These are phyloP conservation scores for Setipinna tenuifilis DNA, from an alignment of 2,797 vertebrate genomes.

Conservation along the genomic window DNA sequence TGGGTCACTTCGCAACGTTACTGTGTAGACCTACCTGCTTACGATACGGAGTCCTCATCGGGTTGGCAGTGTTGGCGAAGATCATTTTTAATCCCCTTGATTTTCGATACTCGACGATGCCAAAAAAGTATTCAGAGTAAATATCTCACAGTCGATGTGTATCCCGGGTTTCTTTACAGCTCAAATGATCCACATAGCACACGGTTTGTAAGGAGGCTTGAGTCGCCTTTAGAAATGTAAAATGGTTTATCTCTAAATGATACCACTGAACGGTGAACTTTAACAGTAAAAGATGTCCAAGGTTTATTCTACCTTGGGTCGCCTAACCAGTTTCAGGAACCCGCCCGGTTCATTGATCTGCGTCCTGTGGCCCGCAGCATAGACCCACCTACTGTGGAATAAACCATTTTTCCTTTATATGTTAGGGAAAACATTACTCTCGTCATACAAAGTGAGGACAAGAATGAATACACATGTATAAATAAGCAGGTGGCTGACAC, in stretches of 20 bases:
- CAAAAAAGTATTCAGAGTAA: slow-evolving; percentile 38
- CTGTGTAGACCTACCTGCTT: slow-evolving; percentile 84
- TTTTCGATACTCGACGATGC: slow-evolving; percentile 30
- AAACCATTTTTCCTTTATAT: slow-evolving; percentile 64
- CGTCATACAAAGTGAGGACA: slow-evolving; percentile 35
- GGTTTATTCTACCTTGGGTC: slow-evolving; percentile 59
- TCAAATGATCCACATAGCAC: slow-evolving; percentile 55
- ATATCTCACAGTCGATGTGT: slow-evolving; percentile 31
- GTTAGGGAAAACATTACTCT: slow-evolving; percentile 53
- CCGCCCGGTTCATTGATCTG: slow-evolving; percentile 84
- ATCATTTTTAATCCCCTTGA: slow-evolving; percentile 83
- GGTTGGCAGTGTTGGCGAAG: slow-evolving; percentile 90
- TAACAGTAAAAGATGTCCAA: slow-evolving; percentile 37
- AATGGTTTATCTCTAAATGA: not conserved
- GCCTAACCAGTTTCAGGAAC: slow-evolving; percentile 70
- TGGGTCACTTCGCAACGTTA: not conserved
- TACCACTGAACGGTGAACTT: slow-evolving; percentile 34
- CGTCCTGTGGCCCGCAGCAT: slow-evolving; percentile 78
- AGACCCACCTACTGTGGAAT: slow-evolving; percentile 82
- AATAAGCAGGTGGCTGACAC: not conserved
- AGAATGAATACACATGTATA: not conserved
- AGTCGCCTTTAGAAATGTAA: not conserved
- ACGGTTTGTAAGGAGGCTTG: slow-evolving; percentile 37
- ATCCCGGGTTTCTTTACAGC: slow-evolving; percentile 41
- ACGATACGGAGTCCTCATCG: slow-evolving; percentile 83